phyloP scores from a whole-genome alignment of 2,888 invertebrate genomes.

The Microdon myrmicae region DNA sequence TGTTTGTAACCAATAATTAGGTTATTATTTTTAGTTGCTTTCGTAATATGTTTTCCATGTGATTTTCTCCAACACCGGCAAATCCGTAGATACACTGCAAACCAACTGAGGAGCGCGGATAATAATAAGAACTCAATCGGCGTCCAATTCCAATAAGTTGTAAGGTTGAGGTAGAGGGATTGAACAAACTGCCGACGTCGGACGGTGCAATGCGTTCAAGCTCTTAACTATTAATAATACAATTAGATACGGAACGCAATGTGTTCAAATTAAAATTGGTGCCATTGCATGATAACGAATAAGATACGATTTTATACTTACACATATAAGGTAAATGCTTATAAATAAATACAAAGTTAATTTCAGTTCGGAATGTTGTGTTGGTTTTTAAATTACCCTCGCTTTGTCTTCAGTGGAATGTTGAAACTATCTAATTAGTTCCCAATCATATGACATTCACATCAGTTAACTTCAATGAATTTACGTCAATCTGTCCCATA shows the following conservation, averaged over 20 bases:
- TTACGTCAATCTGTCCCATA: conserved; percentile 38
- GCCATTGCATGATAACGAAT: too few relatives aligned
- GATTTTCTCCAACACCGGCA: background rate
- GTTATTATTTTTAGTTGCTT: conserved; percentile 21
- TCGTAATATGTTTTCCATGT: background rate
- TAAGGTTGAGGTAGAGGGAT: conserved; percentile 8
- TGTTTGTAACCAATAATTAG: conserved; percentile 9
- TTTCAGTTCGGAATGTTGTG: too few relatives aligned
- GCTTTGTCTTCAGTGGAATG: too few relatives aligned
- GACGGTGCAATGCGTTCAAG: conserved; percentile 14
- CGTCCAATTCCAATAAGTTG: conserved; percentile 28
- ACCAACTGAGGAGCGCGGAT: too few relatives aligned
- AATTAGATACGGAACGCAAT: conserved; percentile 49
- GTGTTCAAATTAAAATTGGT: too few relatives aligned
- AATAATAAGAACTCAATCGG: conserved; percentile 10
- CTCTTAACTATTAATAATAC: conserved; percentile 48
- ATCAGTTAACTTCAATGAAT: conserved; percentile 49
- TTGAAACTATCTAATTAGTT: conserved; percentile 43
- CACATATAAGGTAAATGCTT: too few relatives aligned
- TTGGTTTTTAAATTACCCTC: too few relatives aligned
- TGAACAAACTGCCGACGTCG: conserved; percentile 18
- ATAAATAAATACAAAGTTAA: conserved; percentile 14
- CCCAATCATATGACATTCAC: conserved; percentile 48
- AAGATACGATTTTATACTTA: too few relatives aligned
- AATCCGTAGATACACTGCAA: conserved; percentile 1